Evolutionary conservation across 2,113 vertebrate genomes (phyloP).

Genomic region (Dermatemys mawii): DNA sequence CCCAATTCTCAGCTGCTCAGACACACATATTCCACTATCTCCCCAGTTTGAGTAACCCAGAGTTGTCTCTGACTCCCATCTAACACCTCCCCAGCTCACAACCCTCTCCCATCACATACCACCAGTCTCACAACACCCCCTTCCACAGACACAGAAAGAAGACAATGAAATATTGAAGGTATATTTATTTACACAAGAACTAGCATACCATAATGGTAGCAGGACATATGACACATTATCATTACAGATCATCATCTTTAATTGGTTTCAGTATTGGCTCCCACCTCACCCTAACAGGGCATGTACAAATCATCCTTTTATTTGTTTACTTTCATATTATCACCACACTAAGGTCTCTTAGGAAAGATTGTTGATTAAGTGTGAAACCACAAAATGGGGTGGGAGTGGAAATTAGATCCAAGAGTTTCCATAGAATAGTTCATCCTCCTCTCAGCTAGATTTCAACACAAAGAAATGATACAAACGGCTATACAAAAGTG

Average conservation of each 20-base stretch:
- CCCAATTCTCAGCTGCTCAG: not conserved
- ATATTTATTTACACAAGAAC: not conserved
- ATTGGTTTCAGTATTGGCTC: not conserved
- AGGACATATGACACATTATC: not conserved
- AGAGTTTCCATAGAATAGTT: not conserved
- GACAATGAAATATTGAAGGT: not conserved
- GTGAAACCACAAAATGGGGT: not conserved
- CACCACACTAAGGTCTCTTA: not conserved
- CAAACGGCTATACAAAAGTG: not conserved
- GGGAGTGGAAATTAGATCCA: not conserved
- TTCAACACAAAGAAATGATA: not conserved
- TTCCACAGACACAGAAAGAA: not conserved
- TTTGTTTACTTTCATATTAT: conserved; percentile 3
- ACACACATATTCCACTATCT: not conserved
- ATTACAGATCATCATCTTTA: not conserved
- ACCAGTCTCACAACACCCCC: not conserved
- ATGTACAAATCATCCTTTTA: not conserved
- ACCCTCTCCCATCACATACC: not conserved
- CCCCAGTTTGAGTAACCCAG: not conserved
- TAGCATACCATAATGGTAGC: not conserved
- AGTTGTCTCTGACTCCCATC: not conserved
- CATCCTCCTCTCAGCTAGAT: not conserved
- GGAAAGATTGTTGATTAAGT: not conserved
- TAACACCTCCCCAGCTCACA: not conserved
- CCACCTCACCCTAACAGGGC: too few relatives aligned